Percentiles rank a stretch among this genome's conserved stretches.
phyloP scores from a whole-genome alignment of 2,113 vertebrate genomes.

The Microcebus lehilahytsara region DNA sequence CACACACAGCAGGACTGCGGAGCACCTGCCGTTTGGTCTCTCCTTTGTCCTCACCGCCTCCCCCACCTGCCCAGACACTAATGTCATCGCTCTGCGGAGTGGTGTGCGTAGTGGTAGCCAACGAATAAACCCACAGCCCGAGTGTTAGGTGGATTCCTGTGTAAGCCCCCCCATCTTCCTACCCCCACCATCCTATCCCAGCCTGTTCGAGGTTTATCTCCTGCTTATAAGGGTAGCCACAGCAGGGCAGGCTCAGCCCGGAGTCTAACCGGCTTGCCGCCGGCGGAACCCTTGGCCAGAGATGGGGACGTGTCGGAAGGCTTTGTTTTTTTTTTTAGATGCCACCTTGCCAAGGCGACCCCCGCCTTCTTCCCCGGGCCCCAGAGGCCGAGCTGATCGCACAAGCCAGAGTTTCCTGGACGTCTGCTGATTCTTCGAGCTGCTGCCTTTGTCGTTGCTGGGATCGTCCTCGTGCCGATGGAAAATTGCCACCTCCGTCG shows the following conservation, averaged over 20 bases:
- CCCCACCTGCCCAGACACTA: not conserved
- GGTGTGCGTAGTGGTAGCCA: rapidly evolving
- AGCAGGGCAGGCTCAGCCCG: not conserved
- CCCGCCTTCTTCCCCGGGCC: not conserved
- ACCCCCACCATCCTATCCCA: not conserved
- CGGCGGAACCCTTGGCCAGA: not conserved
- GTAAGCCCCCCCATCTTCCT: too few relatives aligned
- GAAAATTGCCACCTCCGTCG: not conserved
- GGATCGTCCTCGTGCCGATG: not conserved
- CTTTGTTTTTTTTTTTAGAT: not conserved
- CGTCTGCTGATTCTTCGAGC: not conserved
- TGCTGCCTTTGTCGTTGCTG: not conserved
- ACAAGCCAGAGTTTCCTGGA: not conserved
- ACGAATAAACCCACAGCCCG: not conserved
- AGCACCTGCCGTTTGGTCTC: too few relatives aligned
- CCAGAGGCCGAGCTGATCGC: not conserved
- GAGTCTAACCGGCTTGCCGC: not conserved
- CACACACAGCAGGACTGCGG: too few relatives aligned
- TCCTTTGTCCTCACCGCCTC: not conserved
- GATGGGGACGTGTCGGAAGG: not conserved
- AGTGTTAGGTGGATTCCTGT: too few relatives aligned
- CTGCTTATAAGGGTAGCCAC: not conserved
- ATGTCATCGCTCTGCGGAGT: not conserved
- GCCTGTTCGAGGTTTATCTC: too few relatives aligned
- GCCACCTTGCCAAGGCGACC: not conserved